Evolutionary conservation across 2,888 invertebrate genomes (phyloP).

Genomic region (Drosophila mimica): DNA sequence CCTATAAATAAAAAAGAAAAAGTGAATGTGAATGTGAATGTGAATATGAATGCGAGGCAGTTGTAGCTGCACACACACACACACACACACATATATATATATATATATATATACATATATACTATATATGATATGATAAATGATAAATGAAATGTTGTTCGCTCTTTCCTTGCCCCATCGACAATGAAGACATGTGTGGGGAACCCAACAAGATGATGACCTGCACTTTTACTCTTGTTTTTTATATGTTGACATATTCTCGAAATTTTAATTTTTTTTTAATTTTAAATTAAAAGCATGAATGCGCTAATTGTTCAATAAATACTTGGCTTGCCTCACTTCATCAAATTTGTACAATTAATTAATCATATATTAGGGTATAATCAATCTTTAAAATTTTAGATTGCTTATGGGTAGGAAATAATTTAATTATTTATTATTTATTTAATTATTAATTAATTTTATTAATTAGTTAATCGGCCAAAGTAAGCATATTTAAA

Average conservation of each 20-base stretch:
- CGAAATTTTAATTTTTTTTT: neutral
- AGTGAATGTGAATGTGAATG: conserved; percentile 72
- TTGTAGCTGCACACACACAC: conserved; percentile 39
- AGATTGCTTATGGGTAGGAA: no score
- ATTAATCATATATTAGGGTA: neutral
- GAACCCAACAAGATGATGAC: conserved; percentile 11
- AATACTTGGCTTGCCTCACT: neutral
- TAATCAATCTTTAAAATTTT: no score
- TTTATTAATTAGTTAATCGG: no score
- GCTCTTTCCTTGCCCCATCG: conserved; percentile 17
- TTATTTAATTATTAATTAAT: no score
- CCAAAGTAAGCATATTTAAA: no score
- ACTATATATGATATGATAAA: neutral
- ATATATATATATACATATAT: neutral
- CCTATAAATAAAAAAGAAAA: conserved; percentile 29
- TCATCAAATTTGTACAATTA: neutral
- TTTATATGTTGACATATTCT: neutral
- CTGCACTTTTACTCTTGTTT: neutral
- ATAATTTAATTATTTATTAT: no score
- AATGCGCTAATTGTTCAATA: neutral
- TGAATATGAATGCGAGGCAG: conserved; percentile 26
- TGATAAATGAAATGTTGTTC: conserved; percentile 45
- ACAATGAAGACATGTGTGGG: neutral
- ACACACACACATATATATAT: neutral
- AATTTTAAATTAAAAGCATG: neutral